phyloP scores from a whole-genome alignment of 2,113 vertebrate species.

The Lycaon pictus region DNA sequence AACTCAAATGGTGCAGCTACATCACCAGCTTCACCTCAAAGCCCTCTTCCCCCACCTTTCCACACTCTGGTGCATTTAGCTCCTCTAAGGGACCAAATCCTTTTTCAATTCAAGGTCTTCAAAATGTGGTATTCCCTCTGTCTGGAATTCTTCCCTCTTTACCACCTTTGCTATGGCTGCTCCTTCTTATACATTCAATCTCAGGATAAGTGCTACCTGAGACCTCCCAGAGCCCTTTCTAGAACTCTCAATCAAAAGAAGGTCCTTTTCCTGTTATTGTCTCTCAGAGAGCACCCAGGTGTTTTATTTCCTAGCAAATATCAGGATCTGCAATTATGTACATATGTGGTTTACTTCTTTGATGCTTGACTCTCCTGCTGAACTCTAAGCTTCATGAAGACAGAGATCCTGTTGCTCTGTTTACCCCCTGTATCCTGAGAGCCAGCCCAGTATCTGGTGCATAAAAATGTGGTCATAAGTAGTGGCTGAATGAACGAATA shows the following conservation, averaged over 20 bases:
- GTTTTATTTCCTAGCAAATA: background rate
- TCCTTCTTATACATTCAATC: background rate
- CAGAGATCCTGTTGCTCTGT: background rate
- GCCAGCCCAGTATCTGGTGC: background rate
- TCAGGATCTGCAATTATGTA: too few relatives aligned
- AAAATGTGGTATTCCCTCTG: fast-evolving
- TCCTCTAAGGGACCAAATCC: background rate
- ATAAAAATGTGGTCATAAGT: background rate
- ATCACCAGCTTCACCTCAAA: background rate
- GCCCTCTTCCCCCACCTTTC: background rate
- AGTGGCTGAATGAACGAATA: background rate
- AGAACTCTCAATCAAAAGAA: too few relatives aligned
- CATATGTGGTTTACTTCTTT: background rate
- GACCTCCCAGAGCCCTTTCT: background rate
- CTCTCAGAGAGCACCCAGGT: background rate
- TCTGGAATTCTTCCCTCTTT: background rate
- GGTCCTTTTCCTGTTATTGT: background rate
- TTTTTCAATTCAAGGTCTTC: background rate
- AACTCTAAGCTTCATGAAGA: background rate
- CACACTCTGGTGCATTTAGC: background rate
- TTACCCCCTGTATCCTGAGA: background rate
- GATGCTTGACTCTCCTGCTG: background rate
- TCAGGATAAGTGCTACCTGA: background rate
- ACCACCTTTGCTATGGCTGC: background rate
- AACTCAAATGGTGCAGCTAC: too few relatives aligned